Evolutionary conservation across 2,888 invertebrate species (phyloP).

Genomic region (Euproctis similis): DNA sequence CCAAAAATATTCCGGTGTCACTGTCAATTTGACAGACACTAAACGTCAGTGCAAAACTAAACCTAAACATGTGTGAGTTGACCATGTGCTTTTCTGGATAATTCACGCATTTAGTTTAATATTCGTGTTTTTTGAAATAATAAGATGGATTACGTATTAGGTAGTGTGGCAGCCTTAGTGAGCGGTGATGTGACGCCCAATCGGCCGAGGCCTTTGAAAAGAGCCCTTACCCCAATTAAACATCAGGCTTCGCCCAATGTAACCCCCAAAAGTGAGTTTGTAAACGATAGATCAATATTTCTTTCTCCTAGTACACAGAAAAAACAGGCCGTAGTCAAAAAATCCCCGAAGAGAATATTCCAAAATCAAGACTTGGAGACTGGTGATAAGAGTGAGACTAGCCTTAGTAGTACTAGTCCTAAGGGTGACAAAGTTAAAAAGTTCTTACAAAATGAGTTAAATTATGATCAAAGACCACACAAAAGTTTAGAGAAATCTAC

Average conservation of each 20-base stretch:
- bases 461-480: conserved; percentile 19
- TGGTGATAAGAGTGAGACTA: conserved; percentile 37
- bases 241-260: conserved; percentile 61
- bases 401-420: conserved; percentile 32
- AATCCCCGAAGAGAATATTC: conserved; percentile 67
- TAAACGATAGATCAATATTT: conserved; percentile 59
- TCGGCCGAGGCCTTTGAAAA: conserved; percentile 59
- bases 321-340: conserved; percentile 63
- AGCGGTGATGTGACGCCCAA: conserved; percentile 74
- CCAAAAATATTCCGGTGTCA: no score
- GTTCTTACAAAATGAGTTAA: conserved; percentile 50
- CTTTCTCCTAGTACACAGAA: conserved; percentile 61
- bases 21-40: no score
- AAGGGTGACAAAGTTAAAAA: conserved; percentile 64
- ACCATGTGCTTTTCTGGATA: neutral
- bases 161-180: conserved; percentile 76
- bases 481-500: conserved; percentile 16
- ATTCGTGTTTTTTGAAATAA: conserved; percentile 9
- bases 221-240: conserved; percentile 62
- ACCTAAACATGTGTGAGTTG: conserved; percentile 37
- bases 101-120: conserved; percentile 6
- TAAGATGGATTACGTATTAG: conserved; percentile 71
- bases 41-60: conserved; percentile 11
- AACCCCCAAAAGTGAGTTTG: conserved; percentile 61
- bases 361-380: conserved; percentile 52